Evolutionary conservation across 1,140 invertebrate genomes (phyloP).

Genomic region (Palaemon carinicauda): DNA sequence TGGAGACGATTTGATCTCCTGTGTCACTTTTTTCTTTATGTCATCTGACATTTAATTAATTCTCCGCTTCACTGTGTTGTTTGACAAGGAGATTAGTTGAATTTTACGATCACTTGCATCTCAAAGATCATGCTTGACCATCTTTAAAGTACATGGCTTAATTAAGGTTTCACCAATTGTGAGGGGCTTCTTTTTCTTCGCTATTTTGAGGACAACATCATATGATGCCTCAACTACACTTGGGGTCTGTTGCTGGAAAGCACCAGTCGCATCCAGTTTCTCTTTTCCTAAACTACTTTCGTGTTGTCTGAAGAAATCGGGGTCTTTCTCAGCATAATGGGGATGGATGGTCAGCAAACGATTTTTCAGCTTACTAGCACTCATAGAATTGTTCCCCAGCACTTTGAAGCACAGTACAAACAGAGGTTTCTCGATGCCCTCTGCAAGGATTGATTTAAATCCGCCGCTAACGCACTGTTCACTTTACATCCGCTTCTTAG

Average conservation of each 20-base stretch:
- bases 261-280: no score
- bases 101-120: slow-evolving; percentile 68
- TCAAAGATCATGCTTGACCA: slow-evolving; percentile 63
- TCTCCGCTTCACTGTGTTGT: slow-evolving; percentile 5
- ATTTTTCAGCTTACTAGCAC: neutral
- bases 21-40: slow-evolving; percentile 37
- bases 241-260: no score
- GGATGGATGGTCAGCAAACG: neutral
- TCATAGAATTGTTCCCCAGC: no score
- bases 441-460: neutral
- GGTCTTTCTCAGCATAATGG: neutral
- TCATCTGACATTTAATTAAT: slow-evolving; percentile 19
- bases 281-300: no score
- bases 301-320: no score
- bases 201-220: no score
- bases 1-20: slow-evolving; percentile 13
- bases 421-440: slow-evolving; percentile 1
- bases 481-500: neutral
- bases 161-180: no score
- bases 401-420: no score
- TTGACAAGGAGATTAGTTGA: neutral
- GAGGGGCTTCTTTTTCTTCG: no score
- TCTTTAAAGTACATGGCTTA: no score
- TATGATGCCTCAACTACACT: no score
- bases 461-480: neutral